phyloP scores from a whole-genome alignment of 2,113 vertebrate genomes.

The Alexandromys fortis region DNA sequence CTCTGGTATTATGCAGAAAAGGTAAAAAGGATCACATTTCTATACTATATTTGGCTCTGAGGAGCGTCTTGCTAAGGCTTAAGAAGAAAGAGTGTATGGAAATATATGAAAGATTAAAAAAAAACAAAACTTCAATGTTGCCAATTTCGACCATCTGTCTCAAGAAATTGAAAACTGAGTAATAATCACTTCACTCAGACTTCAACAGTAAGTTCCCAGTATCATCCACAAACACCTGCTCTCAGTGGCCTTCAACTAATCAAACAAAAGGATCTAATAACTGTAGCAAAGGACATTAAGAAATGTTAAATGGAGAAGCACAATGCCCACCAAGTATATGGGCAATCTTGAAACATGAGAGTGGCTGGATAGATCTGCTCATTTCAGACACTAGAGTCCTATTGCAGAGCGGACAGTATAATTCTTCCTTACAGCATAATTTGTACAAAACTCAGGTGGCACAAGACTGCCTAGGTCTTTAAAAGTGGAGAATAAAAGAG shows the following conservation, averaged over 20 bases:
- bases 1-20: conserved; percentile 1
- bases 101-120: conserved; percentile 32
- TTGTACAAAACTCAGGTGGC: neutral
- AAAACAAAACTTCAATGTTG: neutral
- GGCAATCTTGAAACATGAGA: neutral
- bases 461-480: neutral
- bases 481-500: neutral
- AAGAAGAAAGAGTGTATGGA: conserved; percentile 24
- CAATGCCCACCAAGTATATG: neutral
- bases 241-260: neutral
- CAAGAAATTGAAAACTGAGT: neutral
- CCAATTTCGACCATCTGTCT: neutral
- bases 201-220: neutral
- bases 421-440: conserved; percentile 3
- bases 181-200: neutral
- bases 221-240: neutral
- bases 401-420: neutral
- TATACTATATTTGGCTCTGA: neutral
- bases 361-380: neutral
- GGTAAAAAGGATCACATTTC: conserved; percentile 4
- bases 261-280: neutral
- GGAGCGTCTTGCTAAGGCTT: neutral
- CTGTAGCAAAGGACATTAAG: neutral
- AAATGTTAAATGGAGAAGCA: conserved; percentile 6
- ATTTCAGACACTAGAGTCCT: neutral